These are phyloP conservation scores for Platichthys flesus DNA, from an alignment of 2,113 vertebrate species.

Conservation along the genomic window DNA sequence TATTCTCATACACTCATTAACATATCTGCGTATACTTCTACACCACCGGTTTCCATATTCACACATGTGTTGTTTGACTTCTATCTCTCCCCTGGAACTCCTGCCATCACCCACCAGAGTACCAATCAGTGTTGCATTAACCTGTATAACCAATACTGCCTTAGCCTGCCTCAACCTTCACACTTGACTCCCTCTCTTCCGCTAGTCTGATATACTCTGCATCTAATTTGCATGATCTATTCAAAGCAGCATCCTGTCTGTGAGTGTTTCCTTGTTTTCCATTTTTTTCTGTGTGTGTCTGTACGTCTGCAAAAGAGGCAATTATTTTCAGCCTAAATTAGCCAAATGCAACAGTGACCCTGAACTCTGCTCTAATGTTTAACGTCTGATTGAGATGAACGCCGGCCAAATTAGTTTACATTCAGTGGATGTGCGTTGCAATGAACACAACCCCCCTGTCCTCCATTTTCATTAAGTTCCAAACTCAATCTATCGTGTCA, in stretches of 20 bases:
- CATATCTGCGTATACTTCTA: neutral
- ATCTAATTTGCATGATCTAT: slow-evolving; percentile 54
- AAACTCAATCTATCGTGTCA: slow-evolving; percentile 26
- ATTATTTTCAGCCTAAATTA: slow-evolving; percentile 46
- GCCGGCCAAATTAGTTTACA: slow-evolving; percentile 19
- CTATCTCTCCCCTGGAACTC: neutral
- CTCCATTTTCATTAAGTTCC: slow-evolving; percentile 37
- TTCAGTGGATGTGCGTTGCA: slow-evolving; percentile 23
- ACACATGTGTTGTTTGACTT: neutral
- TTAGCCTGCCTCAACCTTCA: slow-evolving; percentile 27
- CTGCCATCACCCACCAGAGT: neutral
- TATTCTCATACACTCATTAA: neutral
- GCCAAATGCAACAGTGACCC: slow-evolving; percentile 49
- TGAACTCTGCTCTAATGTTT: slow-evolving; percentile 41
- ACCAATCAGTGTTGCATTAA: slow-evolving; percentile 44
- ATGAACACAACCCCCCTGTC: slow-evolving; percentile 34
- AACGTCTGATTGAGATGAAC: slow-evolving; percentile 31
- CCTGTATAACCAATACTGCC: slow-evolving; percentile 33
- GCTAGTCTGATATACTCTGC: slow-evolving; percentile 16
- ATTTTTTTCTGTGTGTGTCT: slow-evolving; percentile 13
- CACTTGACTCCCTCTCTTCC: slow-evolving; percentile 28
- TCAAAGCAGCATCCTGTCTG: slow-evolving; percentile 39
- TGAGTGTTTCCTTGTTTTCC: slow-evolving; percentile 23
- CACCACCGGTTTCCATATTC: neutral
- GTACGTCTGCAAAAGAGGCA: slow-evolving; percentile 21